Evolutionary conservation across 2,888 invertebrate species (phyloP), one percentile per base, ranked within the genome.

Genomic region (Polyploca ridens): DNA sequence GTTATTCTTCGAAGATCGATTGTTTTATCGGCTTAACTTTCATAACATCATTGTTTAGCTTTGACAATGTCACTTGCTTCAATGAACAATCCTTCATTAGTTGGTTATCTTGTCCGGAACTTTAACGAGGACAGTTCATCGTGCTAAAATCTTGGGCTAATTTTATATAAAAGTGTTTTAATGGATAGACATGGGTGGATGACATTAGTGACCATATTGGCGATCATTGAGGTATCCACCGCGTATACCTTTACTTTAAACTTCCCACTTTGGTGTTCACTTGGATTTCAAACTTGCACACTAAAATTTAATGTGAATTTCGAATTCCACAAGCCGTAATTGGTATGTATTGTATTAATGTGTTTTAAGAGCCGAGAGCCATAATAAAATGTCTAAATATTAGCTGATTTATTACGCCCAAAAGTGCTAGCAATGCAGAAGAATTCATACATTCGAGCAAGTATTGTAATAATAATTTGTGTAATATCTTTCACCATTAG

Each of bases 201-300:
- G 70, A 64, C 78, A 63, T 62, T 78, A 4, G 63, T 83, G 61
- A 13, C 82, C 63, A 41, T 84, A 16, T 59, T 83, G 49, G 62
- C 73, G 7, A 16, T 81, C 6, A 46, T 81, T 16, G 81, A 88
- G 87, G 88, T 88, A 88, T 78, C 75, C 60, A 63, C 67, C 38
- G 46, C 73, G 59, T 83, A 78, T 64, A 83, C 82, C 72, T 62
- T 81, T 61, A 81, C 82, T n/a, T 62, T 84, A n/a, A 71, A 69
- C 49, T 74, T 85, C 58, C 83, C 83, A 10, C 69, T 85, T 70
- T 81, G 76, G 78, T 85, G 83, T 66, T 69, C 67, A 11, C 62
- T 79, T n/a, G 67, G 70, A 33, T 73, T 79, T 58, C 71, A 68
- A 57, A 75, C 69, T 65, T 85, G 83, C 72, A 78, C 69, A 11